phyloP scores from a whole-genome alignment of 2,888 invertebrate genomes.

The Rhabditoides inermis region DNA sequence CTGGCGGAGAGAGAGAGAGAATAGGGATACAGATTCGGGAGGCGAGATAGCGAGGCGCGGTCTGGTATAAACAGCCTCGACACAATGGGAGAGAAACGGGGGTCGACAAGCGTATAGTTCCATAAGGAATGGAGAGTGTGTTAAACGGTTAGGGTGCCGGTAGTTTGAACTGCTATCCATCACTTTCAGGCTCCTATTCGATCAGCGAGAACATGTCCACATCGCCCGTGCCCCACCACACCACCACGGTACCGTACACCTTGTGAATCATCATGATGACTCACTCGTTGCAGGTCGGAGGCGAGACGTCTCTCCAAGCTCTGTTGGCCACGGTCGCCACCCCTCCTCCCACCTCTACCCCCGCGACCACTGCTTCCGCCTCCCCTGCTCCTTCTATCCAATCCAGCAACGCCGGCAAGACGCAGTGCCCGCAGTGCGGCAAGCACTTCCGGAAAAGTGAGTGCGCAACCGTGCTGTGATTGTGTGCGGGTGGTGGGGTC shows the following conservation, averaged over 20 bases:
- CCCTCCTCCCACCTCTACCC: slow-evolving; percentile 5
- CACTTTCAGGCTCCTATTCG: neutral
- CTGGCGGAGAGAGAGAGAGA: no score
- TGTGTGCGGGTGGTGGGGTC: no score
- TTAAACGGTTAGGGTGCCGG: no score
- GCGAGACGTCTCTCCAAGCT: slow-evolving; percentile 25
- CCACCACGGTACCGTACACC: slow-evolving; percentile 12
- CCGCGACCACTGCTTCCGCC: neutral
- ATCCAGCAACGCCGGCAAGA: slow-evolving; percentile 6
- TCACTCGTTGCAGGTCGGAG: slow-evolving; percentile 20
- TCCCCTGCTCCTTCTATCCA: neutral
- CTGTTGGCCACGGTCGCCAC: slow-evolving; percentile 14
- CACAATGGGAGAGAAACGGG: no score
- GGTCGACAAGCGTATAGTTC: neutral
- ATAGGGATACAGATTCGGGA: no score
- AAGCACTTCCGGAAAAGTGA: slow-evolving; percentile 51
- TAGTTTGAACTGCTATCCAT: no score
- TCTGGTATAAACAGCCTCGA: no score
- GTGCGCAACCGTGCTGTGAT: no score
- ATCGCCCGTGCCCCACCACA: slow-evolving; percentile 5
- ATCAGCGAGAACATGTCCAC: slow-evolving; percentile 6
- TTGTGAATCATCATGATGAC: neutral
- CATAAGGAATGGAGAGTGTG: slow-evolving; percentile 3
- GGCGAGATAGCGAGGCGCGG: no score
- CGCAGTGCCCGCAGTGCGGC: slow-evolving; percentile 50